Conservation (phyloP, 2,888 invertebrate species). For the Congeria kusceri region DNA sequence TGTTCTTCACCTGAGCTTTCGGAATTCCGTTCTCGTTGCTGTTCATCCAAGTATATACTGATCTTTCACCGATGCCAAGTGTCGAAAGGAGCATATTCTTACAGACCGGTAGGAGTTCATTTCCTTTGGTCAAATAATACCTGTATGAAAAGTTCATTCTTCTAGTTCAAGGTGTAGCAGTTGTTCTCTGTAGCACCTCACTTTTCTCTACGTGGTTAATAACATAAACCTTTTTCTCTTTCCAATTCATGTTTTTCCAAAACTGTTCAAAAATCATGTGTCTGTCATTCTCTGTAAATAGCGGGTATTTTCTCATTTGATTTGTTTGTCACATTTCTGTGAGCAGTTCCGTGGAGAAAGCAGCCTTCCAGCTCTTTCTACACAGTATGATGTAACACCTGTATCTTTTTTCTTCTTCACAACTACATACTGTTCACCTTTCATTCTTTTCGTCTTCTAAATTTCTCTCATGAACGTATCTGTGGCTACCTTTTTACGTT, state of each 20-base stretch:
- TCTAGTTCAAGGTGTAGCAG: too few relatives aligned
- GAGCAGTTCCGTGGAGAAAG: background rate
- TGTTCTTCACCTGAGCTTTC: too few relatives aligned
- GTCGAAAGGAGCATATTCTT: too few relatives aligned
- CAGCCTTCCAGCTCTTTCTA: slow-evolving; percentile 11
- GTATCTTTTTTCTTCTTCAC: slow-evolving; percentile 7
- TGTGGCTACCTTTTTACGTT: slow-evolving; percentile 9
- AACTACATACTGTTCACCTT: slow-evolving; percentile 5
- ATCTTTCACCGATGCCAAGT: too few relatives aligned
- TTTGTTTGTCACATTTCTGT: background rate
- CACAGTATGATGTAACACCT: slow-evolving; percentile 3
- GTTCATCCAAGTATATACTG: too few relatives aligned
- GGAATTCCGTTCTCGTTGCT: too few relatives aligned
- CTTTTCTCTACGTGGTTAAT: too few relatives aligned
- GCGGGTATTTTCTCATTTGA: background rate
- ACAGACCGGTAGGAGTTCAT: too few relatives aligned
- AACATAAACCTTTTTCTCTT: slow-evolving; percentile 10
- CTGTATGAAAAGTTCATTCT: too few relatives aligned
- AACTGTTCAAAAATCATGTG: slow-evolving; percentile 4
- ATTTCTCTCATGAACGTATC: slow-evolving; percentile 4
- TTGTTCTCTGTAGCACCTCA: too few relatives aligned
- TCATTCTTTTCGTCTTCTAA: slow-evolving; percentile 16
- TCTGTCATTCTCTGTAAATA: background rate
- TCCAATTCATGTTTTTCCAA: slow-evolving; percentile 19
- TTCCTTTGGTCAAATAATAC: too few relatives aligned